phyloP scores from a whole-genome alignment of 2,113 vertebrate species.

The Propithecus coquereli region DNA sequence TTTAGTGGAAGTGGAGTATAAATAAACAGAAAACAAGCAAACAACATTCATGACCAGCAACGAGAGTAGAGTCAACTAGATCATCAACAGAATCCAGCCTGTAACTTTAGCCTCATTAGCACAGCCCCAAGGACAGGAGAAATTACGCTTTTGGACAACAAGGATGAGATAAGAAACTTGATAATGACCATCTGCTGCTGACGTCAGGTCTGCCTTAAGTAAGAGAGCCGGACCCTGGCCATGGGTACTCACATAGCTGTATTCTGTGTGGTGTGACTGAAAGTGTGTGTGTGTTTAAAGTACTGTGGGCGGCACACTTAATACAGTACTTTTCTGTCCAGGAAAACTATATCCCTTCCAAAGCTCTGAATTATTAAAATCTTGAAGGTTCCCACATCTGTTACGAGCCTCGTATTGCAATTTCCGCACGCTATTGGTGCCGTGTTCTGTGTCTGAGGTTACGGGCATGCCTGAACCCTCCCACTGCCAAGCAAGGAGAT shows the following conservation, averaged over 20 bases:
- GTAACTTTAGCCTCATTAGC: not conserved
- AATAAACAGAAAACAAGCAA: not conserved
- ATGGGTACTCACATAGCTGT: rapidly evolving
- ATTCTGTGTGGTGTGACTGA: not conserved
- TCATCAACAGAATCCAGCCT: not conserved
- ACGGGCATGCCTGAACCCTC: not conserved
- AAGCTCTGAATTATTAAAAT: constrained; percentile 43
- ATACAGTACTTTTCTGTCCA: not conserved
- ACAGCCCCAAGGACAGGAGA: not conserved
- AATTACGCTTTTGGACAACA: not conserved
- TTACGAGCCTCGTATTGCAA: not conserved
- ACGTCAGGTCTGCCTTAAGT: not conserved
- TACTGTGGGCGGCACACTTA: not conserved
- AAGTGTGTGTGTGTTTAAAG: not conserved
- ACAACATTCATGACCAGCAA: not conserved
- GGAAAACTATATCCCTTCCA: constrained; percentile 18
- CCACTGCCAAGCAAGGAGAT: not conserved
- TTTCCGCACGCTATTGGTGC: not conserved
- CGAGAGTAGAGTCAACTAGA: not conserved
- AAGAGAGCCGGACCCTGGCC: not conserved
- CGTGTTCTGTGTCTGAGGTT: not conserved
- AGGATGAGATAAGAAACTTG: constrained; percentile 6
- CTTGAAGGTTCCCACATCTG: constrained; percentile 20
- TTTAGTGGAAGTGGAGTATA: not conserved
- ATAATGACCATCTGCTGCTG: not conserved